Percentiles rank a stretch among this genome's conserved stretches.
Evolutionary conservation across 1,140 invertebrate genomes (phyloP).

Genomic region (Cyphomyrmex costatus): DNA sequence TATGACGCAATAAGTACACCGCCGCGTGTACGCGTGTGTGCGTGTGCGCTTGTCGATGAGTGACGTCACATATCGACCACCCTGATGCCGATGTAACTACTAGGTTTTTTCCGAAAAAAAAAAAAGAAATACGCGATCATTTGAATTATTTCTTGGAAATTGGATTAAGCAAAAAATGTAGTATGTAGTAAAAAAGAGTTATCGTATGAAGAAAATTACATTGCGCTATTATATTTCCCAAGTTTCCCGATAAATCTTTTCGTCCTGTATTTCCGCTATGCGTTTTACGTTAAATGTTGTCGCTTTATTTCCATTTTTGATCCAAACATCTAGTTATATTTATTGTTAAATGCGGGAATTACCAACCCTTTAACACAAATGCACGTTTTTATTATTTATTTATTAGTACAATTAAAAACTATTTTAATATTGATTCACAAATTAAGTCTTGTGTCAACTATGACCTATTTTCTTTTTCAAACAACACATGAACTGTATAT

Average conservation of each 20-base stretch:
- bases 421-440: background rate
- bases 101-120: constrained; percentile 1
- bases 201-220: background rate
- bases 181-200: background rate
- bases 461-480: background rate
- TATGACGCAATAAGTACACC: constrained; percentile 34
- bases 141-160: constrained; percentile 14
- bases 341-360: background rate
- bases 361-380: background rate
- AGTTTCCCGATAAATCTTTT: constrained; percentile 1
- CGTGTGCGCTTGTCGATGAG: background rate
- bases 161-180: background rate
- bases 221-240: background rate
- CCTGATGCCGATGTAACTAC: background rate
- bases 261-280: background rate
- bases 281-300: background rate
- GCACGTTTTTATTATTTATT: background rate
- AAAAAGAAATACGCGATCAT: background rate
- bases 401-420: background rate
- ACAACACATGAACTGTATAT: background rate
- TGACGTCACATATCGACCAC: constrained; percentile 20
- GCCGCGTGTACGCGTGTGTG: too few species aligned
- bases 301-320: background rate
- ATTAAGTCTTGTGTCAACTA: background rate
- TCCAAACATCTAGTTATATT: background rate